A percentile compares a stretch with the other conserved stretches of the same genome.
phyloP scores from a whole-genome alignment of 2,797 vertebrate genomes.

The Fundulus diaphanus region DNA sequence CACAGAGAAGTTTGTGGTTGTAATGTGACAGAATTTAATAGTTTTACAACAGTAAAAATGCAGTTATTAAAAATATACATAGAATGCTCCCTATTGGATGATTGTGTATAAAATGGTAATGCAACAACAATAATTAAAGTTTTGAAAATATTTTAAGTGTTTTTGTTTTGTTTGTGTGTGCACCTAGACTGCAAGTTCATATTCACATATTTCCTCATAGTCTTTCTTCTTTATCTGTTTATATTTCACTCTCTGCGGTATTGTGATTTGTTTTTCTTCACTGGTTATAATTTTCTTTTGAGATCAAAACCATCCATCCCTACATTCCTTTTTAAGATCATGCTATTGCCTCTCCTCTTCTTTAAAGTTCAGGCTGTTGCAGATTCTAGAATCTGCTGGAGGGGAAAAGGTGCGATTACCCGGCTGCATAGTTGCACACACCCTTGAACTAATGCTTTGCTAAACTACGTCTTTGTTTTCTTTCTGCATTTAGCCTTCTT shows the following conservation, averaged over 20 bases:
- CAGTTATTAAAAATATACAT: too few relatives aligned
- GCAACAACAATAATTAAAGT: background rate
- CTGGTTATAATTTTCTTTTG: slow-evolving; percentile 37
- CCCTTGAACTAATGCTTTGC: background rate
- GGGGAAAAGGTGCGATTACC: background rate
- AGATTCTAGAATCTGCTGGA: background rate
- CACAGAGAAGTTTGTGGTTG: too few relatives aligned
- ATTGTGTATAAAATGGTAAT: background rate
- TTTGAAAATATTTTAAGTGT: background rate
- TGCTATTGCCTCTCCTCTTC: slow-evolving; percentile 18
- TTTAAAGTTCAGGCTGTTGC: background rate
- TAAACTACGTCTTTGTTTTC: background rate
- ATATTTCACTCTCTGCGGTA: slow-evolving; percentile 13
- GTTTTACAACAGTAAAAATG: too few relatives aligned
- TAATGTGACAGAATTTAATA: too few relatives aligned
- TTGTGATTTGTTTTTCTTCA: slow-evolving; percentile 30
- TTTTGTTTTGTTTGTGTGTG: too few relatives aligned
- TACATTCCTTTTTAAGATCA: slow-evolving; percentile 6
- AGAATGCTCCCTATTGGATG: too few relatives aligned
- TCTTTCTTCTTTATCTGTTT: slow-evolving; percentile 17
- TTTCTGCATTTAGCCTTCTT: background rate
- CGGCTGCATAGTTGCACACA: background rate
- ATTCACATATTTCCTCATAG: background rate
- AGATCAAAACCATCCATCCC: slow-evolving; percentile 17
- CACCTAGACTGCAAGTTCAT: background rate